Evolutionary conservation across 2,888 invertebrate species (phyloP), one percentile per base, ranked within the genome.

Genomic region (Chaetoderma sp.): DNA sequence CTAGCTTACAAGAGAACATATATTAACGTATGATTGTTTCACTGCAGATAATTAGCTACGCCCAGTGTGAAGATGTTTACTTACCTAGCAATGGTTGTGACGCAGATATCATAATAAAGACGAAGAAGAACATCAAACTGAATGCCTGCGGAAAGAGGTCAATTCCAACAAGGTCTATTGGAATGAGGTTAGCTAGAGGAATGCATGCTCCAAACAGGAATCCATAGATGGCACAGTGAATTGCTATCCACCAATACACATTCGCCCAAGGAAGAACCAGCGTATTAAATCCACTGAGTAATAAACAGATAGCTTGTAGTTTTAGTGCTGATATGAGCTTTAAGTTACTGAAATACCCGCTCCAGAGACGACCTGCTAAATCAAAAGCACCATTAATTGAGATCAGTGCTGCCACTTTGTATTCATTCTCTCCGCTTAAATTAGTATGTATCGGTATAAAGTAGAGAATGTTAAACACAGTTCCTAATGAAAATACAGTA

Each of bases 201-300:
- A 80, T 77, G 62, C 76, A 79, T 16, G 69, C 73, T 3, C 81
- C 81, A 13, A 80, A 80, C n/a, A 77, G 71, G 52, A 78, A 77
- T 16, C 81, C 81, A 65, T 80, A 81, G 55, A 78, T 33, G 23
- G 70, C 74, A 23, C 73, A 74, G 62, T 72, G 79, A 8, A 79
- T 23, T 0, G 70, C 71, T 70, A 78, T 73, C 68, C 74, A 70
- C 67, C 67, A 66, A 36, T 73, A 79, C 0, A 44, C 47, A 25
- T 70, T 44, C 1, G 77, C 75, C 47, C 73, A 73, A 6, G 67
- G 56, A 52, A 78, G 75, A 6, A 74, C 39, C 1, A 77, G 59
- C 1, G 78, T 77, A 55, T 74, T 65, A 10, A 77, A 16, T n/a
- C 78, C 76, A 59, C 75, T 67, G 0, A 72, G 21, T 2, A 79